Conservation (phyloP, 2,113 vertebrate species). For the Pungitius pungitius region DNA sequence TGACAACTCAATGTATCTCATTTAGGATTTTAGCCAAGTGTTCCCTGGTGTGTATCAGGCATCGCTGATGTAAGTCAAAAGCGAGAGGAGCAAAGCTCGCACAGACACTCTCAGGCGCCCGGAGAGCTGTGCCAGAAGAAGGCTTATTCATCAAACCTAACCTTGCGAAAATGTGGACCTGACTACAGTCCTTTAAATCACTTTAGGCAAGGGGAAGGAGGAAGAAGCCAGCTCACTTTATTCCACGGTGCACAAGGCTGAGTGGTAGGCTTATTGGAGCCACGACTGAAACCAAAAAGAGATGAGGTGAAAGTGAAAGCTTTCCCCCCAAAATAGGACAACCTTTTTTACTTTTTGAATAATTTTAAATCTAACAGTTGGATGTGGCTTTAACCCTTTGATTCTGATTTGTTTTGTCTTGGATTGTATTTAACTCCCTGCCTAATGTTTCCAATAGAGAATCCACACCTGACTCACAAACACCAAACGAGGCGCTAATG, state of each 20-base stretch:
- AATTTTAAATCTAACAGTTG: slow-evolving; percentile 34
- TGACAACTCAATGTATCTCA: slow-evolving; percentile 33
- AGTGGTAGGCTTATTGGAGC: slow-evolving; percentile 29
- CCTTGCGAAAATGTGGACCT: slow-evolving; percentile 57
- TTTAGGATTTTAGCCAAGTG: slow-evolving; percentile 54
- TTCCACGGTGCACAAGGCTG: slow-evolving; percentile 40
- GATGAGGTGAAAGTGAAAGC: slow-evolving; percentile 30
- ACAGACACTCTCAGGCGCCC: slow-evolving; percentile 14
- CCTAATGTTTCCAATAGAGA: slow-evolving; percentile 8
- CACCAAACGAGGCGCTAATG: slow-evolving; percentile 43
- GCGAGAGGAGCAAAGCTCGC: slow-evolving; percentile 13
- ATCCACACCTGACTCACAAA: slow-evolving; percentile 45
- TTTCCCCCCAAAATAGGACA: slow-evolving; percentile 41
- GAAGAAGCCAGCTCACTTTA: slow-evolving; percentile 48
- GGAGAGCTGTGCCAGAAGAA: slow-evolving; percentile 41
- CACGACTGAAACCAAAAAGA: slow-evolving; percentile 51
- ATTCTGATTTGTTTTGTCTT: slow-evolving; percentile 11
- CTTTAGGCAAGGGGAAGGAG: slow-evolving; percentile 25
- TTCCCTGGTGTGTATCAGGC: slow-evolving; percentile 47
- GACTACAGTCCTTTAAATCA: slow-evolving; percentile 65
- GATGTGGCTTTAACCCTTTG: slow-evolving; percentile 7
- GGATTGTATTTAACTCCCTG: slow-evolving; percentile 3
- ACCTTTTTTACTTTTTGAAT: slow-evolving; percentile 43
- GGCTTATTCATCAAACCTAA: slow-evolving; percentile 62
- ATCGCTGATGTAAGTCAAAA: slow-evolving; percentile 41